Evolutionary conservation across 2,888 invertebrate genomes (phyloP).

Genomic region (Parapristionchus giblindavisi): DNA sequence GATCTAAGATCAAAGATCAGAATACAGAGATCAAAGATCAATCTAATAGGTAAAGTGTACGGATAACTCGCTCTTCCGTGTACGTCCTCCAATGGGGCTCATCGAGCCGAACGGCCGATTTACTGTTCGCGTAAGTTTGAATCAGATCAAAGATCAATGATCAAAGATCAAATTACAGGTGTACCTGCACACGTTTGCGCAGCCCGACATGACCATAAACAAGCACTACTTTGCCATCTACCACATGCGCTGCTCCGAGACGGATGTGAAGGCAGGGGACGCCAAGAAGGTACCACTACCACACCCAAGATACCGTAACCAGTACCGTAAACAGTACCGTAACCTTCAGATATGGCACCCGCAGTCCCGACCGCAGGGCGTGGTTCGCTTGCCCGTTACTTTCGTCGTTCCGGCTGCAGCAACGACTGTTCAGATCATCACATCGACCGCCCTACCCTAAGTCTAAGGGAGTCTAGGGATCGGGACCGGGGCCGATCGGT

Average conservation of each 20-base stretch:
- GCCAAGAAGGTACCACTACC: conserved; percentile 25
- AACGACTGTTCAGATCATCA: too few relatives aligned
- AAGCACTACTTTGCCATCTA: conserved; percentile 28
- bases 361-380: not conserved
- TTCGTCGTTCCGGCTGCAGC: too few relatives aligned
- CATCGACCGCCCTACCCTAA: too few relatives aligned
- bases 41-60: conserved; percentile 27
- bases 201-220: conserved; percentile 5
- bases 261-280: not conserved
- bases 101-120: not conserved
- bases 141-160: not conserved
- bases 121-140: not conserved
- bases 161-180: too few relatives aligned
- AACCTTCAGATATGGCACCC: not conserved
- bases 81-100: conserved; percentile 15
- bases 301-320: too few relatives aligned
- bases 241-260: conserved; percentile 18
- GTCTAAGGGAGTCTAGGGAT: too few relatives aligned
- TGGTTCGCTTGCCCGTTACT: conserved; percentile 5
- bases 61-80: conserved; percentile 25
- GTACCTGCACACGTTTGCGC: conserved; percentile 8
- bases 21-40: too few relatives aligned
- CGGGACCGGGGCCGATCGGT: too few relatives aligned
- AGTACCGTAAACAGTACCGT: too few relatives aligned
- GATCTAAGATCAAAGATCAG: too few relatives aligned